Evolutionary conservation across 1,140 invertebrate species (phyloP), one percentile per base, ranked within the genome.

Genomic region (Tetramorium alpestre): DNA sequence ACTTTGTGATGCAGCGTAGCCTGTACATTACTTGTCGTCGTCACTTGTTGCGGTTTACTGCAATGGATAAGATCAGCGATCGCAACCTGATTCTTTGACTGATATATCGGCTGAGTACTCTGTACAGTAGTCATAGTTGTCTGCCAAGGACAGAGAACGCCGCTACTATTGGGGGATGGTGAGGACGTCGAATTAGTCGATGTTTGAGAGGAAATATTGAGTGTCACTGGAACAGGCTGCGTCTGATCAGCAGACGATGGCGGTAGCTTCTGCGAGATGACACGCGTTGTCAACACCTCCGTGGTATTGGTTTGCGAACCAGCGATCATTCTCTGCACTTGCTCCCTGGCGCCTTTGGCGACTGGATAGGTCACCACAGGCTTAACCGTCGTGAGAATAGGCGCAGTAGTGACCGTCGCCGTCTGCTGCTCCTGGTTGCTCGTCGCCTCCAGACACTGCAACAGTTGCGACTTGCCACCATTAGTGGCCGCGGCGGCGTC

Each of bases 221-320:
- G 11, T 2, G 82, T 76, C 11, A 84, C 3, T 18, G 80, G 67
- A 13, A 73, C 25, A 33, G 86, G 54, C 2, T 70, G 28, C 7
- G 33, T 2, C 0, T 85, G 89, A 16, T 51, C 81, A 16, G 47
- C 77, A 10, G 73, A 51, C 16, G 70, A 64, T 13, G 72, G 86
- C 16, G 90, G 76, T n/a, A 87, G 18, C 11, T 91, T 91, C 28
- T 93, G 92, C 18, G 92, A 91, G 18, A 93, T 88, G 0, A 93
- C 92, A 1, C 92, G 88, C 0, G 92, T 91, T 2, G 91, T 89
- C 18, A 92, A 22, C 8, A 90, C 87, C 51, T 91, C 91, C 1
- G 91, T 91, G 33, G 92, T 92, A 38, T 82, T 93, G 2, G 92
- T 93, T 25, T 92, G 92, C 6, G 92, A 88, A 10, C 87, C 64